A percentile compares a stretch with the other conserved stretches of the same genome.
Evolutionary conservation across 1,140 invertebrate species (phyloP).

Genomic region (Drosophila azteca): DNA sequence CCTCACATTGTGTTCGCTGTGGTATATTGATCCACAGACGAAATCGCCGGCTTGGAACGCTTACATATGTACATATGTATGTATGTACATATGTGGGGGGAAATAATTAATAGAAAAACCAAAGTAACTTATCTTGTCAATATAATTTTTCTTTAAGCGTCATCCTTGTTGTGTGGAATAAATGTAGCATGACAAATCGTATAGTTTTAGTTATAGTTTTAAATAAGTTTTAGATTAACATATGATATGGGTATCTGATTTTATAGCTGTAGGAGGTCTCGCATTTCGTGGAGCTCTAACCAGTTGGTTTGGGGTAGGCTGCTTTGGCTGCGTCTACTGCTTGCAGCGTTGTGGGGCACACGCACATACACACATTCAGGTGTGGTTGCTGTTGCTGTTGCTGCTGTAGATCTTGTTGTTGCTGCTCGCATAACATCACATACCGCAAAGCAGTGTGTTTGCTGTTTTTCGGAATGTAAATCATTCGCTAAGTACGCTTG

Average conservation of each 20-base stretch:
- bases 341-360: slow-evolving; percentile 58
- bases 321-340: slow-evolving; percentile 27
- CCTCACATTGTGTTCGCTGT: slow-evolving; percentile 47
- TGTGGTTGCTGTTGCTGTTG: slow-evolving; percentile 43
- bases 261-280: slow-evolving; percentile 46
- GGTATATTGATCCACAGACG: slow-evolving; percentile 49
- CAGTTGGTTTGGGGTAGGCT: slow-evolving; percentile 14
- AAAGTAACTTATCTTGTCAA: background rate
- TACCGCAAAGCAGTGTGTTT: slow-evolving; percentile 83
- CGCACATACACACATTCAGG: slow-evolving; percentile 18
- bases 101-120: no score
- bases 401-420: slow-evolving; percentile 32
- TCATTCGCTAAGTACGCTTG: slow-evolving; percentile 84
- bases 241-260: background rate
- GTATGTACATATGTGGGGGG: no score
- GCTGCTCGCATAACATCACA: slow-evolving; percentile 83
- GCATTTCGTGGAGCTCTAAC: slow-evolving; percentile 20
- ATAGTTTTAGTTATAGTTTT: no score
- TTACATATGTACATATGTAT: no score
- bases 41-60: no score
- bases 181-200: no score
- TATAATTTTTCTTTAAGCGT: background rate
- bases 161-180: background rate
- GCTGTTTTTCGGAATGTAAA: slow-evolving; percentile 84
- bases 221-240: no score